phyloP scores from a whole-genome alignment of 2,113 vertebrate genomes.

The Clarias gariepinus region DNA sequence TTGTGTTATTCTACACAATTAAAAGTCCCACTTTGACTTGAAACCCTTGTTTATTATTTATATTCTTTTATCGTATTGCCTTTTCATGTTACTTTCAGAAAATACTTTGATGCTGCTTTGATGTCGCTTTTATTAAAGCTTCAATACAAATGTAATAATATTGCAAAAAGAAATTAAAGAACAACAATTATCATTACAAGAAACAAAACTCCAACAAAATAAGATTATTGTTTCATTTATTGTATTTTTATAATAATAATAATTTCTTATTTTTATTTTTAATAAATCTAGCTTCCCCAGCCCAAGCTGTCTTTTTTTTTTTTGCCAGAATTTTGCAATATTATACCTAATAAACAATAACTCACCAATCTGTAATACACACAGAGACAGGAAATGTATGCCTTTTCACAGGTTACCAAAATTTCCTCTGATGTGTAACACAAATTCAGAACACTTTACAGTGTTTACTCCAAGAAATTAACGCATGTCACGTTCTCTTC shows the following conservation, averaged over 20 bases:
- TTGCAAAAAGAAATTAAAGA: too few relatives aligned
- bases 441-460: background rate
- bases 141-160: background rate
- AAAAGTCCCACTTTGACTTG: too few relatives aligned
- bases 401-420: background rate
- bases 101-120: background rate
- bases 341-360: background rate
- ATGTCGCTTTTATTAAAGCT: background rate
- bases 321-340: background rate
- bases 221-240: background rate
- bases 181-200: background rate
- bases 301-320: background rate
- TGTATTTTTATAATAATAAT: too few relatives aligned
- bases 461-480: background rate
- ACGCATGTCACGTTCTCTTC: background rate
- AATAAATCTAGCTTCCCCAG: background rate
- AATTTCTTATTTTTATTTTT: background rate
- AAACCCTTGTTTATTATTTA: background rate
- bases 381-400: background rate
- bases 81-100: background rate
- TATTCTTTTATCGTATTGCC: background rate
- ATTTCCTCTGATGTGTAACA: background rate
- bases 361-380: background rate
- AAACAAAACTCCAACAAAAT: too few relatives aligned
- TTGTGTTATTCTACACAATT: too few relatives aligned